Evolutionary conservation across 2,888 invertebrate species (phyloP), one percentile per base, ranked within the genome.

Genomic region (Branchellion lobata): DNA sequence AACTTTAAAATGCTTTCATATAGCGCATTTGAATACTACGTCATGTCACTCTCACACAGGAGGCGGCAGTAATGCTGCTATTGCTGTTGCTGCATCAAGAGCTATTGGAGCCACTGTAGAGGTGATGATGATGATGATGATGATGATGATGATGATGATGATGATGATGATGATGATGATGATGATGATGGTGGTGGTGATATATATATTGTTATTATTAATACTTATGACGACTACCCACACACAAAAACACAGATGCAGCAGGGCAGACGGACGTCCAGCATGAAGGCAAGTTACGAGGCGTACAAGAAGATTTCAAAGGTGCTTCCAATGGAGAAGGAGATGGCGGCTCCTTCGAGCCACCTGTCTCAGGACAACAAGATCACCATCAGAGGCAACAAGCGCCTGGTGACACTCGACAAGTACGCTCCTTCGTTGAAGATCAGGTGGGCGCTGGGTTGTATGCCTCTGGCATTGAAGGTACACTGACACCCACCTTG

Each of bases 21-120:
- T n/a, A n/a, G n/a, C n/a, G n/a, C n/a, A n/a, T n/a, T n/a, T n/a
- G n/a, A n/a, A n/a, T n/a, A n/a, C n/a, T n/a, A n/a, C n/a, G n/a
- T n/a, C n/a, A n/a, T n/a, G n/a, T n/a, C n/a, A n/a, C n/a, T n/a
- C 3, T 21, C 94, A 94, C 84, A 91, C 92, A 84, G 93, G 93
- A n/a, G 93, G 94, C 0, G 94, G 93, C 18, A 91, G 92, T 79
- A 93, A 93, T 84, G 94, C 95, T 36, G 86, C 86, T 0, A 94
- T 96, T 79, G 95, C 86, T n/a, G 86, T 85, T 0, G 96, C 96
- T 0, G 96, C 96, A 0, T 95, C 95, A 31, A 95, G 96, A 87
- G 96, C 96, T 0, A 96, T 97, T 81, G 95, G 94, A 3, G 95
- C 95, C 0, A 96, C 97, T 1, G 96, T 96, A 68, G 88, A 94